phyloP scores from a whole-genome alignment of 2,113 vertebrate species.

The Pluvialis apricaria region DNA sequence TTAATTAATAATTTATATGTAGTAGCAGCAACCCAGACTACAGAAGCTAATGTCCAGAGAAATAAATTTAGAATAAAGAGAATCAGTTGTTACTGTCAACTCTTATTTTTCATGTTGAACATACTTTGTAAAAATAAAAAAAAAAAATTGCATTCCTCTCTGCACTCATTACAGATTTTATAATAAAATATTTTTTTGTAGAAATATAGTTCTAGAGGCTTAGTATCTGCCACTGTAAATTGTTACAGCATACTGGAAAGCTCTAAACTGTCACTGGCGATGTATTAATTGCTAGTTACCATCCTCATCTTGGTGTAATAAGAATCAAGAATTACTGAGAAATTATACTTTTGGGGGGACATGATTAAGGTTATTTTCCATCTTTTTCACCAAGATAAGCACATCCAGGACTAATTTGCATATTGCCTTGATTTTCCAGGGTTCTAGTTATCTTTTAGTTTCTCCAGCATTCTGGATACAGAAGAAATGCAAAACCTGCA shows the following conservation, averaged over 20 bases:
- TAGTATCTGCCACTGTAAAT: background rate
- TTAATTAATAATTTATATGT: slow-evolving; percentile 6
- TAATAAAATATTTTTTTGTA: background rate
- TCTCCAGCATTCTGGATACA: background rate
- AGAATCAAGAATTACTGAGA: background rate
- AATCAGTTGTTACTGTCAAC: background rate
- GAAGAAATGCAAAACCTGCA: background rate
- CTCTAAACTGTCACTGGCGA: background rate
- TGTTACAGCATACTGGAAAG: background rate
- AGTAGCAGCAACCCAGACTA: background rate
- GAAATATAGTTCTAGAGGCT: background rate
- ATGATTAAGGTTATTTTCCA: background rate
- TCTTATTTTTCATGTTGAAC: background rate
- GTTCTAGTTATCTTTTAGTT: background rate
- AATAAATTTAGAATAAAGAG: background rate
- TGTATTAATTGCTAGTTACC: background rate
- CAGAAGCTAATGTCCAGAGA: background rate
- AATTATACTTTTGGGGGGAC: background rate
- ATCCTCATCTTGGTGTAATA: background rate
- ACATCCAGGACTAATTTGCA: background rate
- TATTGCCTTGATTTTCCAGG: background rate
- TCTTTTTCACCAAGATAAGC: background rate
- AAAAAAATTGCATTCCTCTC: background rate
- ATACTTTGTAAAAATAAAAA: background rate
- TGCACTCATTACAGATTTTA: background rate